Evolutionary conservation across 2,113 vertebrate species (phyloP).

Genomic region (Megalops atlanticus): DNA sequence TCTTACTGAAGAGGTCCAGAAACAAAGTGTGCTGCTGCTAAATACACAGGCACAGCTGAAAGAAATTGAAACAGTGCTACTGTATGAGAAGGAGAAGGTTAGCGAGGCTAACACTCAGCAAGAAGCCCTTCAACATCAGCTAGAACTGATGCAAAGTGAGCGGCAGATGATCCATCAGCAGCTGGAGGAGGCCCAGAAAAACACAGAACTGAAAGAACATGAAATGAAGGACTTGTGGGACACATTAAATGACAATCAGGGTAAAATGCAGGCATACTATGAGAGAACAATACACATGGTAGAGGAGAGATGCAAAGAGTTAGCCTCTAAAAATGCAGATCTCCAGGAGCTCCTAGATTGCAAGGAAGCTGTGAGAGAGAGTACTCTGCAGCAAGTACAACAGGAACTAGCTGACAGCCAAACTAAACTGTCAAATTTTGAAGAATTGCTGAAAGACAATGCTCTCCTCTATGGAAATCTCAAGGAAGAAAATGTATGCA

Average conservation of each 20-base stretch:
- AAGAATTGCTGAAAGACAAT: constrained; percentile 68
- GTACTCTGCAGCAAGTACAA: constrained; percentile 64
- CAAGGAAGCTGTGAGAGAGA: neutral
- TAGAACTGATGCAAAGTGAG: neutral
- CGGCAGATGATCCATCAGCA: too few relatives aligned
- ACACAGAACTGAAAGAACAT: too few relatives aligned
- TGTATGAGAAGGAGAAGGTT: neutral
- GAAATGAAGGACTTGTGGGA: too few relatives aligned
- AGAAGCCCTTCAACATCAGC: neutral
- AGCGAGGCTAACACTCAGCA: neutral
- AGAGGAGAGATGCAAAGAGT: neutral
- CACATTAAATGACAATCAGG: too few relatives aligned
- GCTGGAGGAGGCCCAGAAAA: too few relatives aligned
- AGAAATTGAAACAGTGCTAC: too few relatives aligned
- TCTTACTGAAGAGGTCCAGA: too few relatives aligned
- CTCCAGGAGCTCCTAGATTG: neutral
- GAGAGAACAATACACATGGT: neutral
- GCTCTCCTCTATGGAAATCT: constrained; percentile 60
- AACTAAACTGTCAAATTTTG: constrained; percentile 70
- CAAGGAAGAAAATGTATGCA: constrained; percentile 63
- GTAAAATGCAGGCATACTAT: too few relatives aligned
- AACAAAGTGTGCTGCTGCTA: too few relatives aligned
- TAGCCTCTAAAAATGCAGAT: neutral
- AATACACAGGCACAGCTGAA: too few relatives aligned
- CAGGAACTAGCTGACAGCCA: constrained; percentile 73